Base-by-base conservation (phyloP, 2,888 invertebrate species). In the Scaeva pyrastri region DNA sequence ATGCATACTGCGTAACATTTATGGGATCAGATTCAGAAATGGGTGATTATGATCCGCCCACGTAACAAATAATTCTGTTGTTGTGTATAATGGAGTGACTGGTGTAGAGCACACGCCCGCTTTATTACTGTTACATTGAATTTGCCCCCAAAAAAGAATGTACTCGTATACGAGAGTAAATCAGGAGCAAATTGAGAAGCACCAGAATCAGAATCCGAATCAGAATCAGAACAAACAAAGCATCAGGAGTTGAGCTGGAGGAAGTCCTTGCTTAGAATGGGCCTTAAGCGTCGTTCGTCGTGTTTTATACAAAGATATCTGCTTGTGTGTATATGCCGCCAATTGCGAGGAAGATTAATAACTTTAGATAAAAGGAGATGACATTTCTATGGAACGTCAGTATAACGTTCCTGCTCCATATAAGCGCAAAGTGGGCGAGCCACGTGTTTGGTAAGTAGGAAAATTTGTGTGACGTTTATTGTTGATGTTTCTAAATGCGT, bases 61-160 rank as follows among this genome's bases (percentile, higher is more conserved):
- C 81, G 71, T 82, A 82, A 86, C 85, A 86, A 85, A 85, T 81
- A 83, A 73, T 55, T 45, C 64, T 43, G 72, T 62, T 84, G 43
- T 70, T 72, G 19, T 31, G 43, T 43, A 91, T 89, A 91, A 91
- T 90, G 90, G 90, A 91, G 90, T 89, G 90, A 90, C 39, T 68
- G 68, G 52, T 68, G 66, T 45, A 64, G 64, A 89, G 90, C 91
- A 91, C 91, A 91, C 92, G 91, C 92, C 91, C 89, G 89, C 89
- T 90, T 89, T 90, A 90, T 90, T 90, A 90, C 89, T 89, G 89
- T 88, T 72, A 73, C 80, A 62, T 60, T 64, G 56, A 80, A 31
- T 76, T 72, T 72, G 77, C 77, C 85, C 85, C 80, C 74, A 66
- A 77, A 52, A 31, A 81, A 52, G 62, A 21, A 52, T 73, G 62